Evolutionary conservation across 2,797 vertebrate species (phyloP).

Genomic region (Scolopax bukidnonensis): DNA sequence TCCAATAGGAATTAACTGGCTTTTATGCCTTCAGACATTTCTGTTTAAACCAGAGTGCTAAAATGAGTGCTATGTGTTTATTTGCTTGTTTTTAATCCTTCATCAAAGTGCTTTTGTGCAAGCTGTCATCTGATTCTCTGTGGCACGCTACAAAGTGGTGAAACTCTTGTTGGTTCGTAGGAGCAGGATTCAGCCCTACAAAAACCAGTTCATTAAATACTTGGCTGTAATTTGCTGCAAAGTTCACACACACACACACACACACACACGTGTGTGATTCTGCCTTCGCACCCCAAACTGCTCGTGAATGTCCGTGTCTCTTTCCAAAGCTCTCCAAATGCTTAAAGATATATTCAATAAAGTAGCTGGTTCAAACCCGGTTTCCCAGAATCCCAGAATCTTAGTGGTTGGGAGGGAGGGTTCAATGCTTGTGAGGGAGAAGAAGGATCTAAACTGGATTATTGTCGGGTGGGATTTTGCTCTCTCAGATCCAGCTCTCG

Average conservation of each 20-base stretch:
- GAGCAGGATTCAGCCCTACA: not conserved
- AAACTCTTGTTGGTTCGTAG: not conserved
- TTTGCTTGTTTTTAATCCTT: not conserved
- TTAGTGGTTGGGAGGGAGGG: too few relatives aligned
- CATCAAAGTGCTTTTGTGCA: not conserved
- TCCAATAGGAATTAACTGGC: not conserved
- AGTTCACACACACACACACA: not conserved
- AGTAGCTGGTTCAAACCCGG: not conserved
- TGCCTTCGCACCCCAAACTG: not conserved
- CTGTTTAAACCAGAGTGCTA: not conserved
- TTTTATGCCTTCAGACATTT: not conserved
- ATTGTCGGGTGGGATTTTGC: not conserved
- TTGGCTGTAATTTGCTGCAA: not conserved
- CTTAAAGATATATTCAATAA: not conserved
- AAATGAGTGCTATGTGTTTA: not conserved
- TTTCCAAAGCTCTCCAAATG: not conserved
- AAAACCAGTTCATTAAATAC: not conserved
- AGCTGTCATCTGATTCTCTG: not conserved
- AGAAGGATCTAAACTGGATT: not conserved
- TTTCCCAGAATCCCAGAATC: not conserved
- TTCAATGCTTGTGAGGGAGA: not conserved
- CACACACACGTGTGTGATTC: not conserved
- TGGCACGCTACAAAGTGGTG: not conserved
- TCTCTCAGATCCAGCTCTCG: not conserved
- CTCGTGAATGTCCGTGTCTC: rapidly evolving